A percentile compares a stretch with the other conserved stretches of the same genome.
Evolutionary conservation across 2,888 invertebrate species (phyloP).

Genomic region (Argynnis bischoffii): DNA sequence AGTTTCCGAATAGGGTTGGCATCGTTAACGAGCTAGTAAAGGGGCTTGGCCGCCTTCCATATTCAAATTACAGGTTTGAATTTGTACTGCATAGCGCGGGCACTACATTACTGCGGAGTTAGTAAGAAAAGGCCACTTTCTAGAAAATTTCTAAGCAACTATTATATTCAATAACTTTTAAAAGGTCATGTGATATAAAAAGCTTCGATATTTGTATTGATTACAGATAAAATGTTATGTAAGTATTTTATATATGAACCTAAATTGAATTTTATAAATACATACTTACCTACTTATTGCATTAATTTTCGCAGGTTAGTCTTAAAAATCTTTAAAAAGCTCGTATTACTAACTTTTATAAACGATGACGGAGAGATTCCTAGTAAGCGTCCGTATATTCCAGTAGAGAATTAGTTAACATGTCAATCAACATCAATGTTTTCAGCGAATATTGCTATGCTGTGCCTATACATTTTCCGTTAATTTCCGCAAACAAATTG

Average conservation of each 20-base stretch:
- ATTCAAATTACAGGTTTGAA: slow-evolving; percentile 71
- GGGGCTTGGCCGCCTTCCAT: slow-evolving; percentile 54
- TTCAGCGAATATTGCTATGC: background rate
- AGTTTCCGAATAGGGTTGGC: slow-evolving; percentile 53
- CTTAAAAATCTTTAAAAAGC: no score
- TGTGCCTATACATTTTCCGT: slow-evolving; percentile 44
- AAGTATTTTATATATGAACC: no score
- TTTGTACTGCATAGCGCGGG: slow-evolving; percentile 49
- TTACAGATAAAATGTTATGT: no score
- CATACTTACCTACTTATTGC: no score
- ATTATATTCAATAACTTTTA: no score
- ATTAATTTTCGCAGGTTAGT: no score
- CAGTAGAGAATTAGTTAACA: slow-evolving; percentile 11
- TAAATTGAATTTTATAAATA: no score
- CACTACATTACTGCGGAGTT: slow-evolving; percentile 49
- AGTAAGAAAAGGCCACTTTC: slow-evolving; percentile 51
- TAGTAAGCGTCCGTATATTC: background rate
- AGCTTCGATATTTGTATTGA: no score
- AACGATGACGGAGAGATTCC: background rate
- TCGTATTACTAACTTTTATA: no score
- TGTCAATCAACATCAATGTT: slow-evolving; percentile 22
- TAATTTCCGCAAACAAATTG: slow-evolving; percentile 54
- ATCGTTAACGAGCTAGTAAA: slow-evolving; percentile 51
- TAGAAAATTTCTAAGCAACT: slow-evolving; percentile 53
- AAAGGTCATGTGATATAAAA: no score